Conservation (phyloP, 2,888 invertebrate genomes). For the Nemotelus pantherinus region DNA sequence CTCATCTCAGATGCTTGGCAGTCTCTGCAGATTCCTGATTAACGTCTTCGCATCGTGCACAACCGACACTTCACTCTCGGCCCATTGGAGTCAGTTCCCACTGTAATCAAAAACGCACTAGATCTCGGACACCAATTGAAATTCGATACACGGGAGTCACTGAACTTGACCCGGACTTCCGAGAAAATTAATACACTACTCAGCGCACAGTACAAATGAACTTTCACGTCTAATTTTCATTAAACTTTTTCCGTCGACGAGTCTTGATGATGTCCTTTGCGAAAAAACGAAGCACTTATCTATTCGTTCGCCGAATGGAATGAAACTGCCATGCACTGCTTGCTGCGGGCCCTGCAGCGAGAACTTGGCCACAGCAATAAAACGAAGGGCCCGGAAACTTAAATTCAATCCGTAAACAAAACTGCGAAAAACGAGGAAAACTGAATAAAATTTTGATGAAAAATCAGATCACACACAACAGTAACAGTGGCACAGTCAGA, state of each 20-base stretch:
- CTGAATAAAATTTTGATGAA: conserved; percentile 44
- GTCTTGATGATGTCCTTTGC: background rate
- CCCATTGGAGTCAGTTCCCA: background rate
- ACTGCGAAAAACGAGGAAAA: conserved; percentile 28
- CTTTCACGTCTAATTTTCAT: background rate
- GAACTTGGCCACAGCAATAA: background rate
- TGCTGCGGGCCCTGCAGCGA: background rate
- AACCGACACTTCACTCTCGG: background rate
- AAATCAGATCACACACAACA: conserved; percentile 47
- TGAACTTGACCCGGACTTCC: conserved; percentile 4
- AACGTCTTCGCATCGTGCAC: conserved; percentile 24
- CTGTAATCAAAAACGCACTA: background rate
- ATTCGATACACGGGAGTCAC: conserved; percentile 22
- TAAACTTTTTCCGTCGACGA: background rate
- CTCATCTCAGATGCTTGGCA: background rate
- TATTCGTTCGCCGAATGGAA: conserved; percentile 10
- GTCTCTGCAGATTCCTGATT: background rate
- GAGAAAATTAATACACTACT: background rate
- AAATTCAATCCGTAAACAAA: conserved; percentile 33
- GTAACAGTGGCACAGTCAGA: conserved; percentile 47
- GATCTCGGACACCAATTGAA: conserved; percentile 12
- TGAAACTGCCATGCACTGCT: background rate
- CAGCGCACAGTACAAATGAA: too few species aligned
- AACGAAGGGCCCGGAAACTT: background rate
- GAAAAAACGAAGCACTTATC: conserved; percentile 13